Conservation (phyloP, 1,140 invertebrate species). For the Cotesia glomerata region DNA sequence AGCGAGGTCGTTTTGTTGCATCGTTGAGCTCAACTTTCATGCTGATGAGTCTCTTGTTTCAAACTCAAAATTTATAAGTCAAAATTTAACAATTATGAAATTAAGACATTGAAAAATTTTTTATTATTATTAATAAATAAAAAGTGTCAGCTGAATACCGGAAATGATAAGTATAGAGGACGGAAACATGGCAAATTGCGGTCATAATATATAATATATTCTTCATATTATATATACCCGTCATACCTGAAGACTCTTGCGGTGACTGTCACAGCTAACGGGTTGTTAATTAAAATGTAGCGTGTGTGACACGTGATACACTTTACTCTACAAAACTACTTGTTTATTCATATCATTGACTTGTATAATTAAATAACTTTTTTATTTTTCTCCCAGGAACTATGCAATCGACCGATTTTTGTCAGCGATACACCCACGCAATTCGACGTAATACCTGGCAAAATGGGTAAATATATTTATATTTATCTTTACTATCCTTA, state of each 20-base stretch:
- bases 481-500: slow-evolving; percentile 4
- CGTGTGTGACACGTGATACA: neutral
- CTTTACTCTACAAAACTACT: neutral
- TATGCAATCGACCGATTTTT: slow-evolving; percentile 78
- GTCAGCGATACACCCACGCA: slow-evolving; percentile 77
- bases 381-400: slow-evolving; percentile 69
- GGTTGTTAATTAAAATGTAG: slow-evolving; percentile 11
- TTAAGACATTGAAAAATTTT: slow-evolving; percentile 5
- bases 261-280: slow-evolving; percentile 10
- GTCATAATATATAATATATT: slow-evolving; percentile 17
- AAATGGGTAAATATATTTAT: slow-evolving; percentile 76
- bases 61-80: neutral
- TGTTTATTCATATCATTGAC: slow-evolving; percentile 17
- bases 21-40: slow-evolving; percentile 22
- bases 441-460: slow-evolving; percentile 85
- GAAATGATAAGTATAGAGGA: neutral
- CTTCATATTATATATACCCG: slow-evolving; percentile 10
- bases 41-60: slow-evolving; percentile 2
- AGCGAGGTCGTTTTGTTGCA: slow-evolving; percentile 31
- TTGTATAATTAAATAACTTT: neutral
- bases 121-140: neutral
- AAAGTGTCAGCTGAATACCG: neutral
- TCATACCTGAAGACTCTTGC: slow-evolving; percentile 19
- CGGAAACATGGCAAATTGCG: slow-evolving; percentile 25
- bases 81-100: neutral